These are phyloP conservation scores for Andrena flavipes DNA, from an alignment of 2,888 invertebrate genomes.

Conservation along the genomic window DNA sequence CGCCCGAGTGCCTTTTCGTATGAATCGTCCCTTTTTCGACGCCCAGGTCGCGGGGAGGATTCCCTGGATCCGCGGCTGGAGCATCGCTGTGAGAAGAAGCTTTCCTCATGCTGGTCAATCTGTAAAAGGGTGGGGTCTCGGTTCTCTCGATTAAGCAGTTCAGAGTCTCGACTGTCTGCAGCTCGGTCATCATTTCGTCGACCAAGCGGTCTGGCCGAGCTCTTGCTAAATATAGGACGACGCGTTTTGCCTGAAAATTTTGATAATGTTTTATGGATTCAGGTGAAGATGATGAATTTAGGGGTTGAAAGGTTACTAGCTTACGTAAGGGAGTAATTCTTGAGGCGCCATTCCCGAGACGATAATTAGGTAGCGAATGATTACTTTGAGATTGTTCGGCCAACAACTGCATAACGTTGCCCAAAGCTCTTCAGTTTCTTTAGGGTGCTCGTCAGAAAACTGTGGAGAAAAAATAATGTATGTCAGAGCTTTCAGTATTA, in stretches of 20 bases:
- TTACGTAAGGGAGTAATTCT: conserved; percentile 96
- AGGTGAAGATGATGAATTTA: neutral
- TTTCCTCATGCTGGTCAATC: conserved; percentile 96
- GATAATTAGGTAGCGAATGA: conserved; percentile 97
- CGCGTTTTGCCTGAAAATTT: conserved; percentile 93
- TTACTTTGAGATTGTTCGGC: conserved; percentile 98
- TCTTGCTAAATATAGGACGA: conserved; percentile 96
- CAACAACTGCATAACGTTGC: conserved; percentile 97
- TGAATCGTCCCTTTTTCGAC: conserved; percentile 98
- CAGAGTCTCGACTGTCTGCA: conserved; percentile 98
- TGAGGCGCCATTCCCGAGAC: conserved; percentile 99
- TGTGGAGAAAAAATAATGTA: conserved; percentile 82
- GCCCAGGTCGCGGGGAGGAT: conserved; percentile 87
- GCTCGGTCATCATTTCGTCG: conserved; percentile 98
- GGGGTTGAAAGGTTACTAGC: conserved; percentile 79
- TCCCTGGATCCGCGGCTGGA: conserved; percentile 85
- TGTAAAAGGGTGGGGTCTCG: conserved; percentile 99
- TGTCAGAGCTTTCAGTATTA: neutral
- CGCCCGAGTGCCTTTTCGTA: conserved; percentile 96
- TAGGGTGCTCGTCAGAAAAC: conserved; percentile 98
- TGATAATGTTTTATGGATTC: conserved; percentile 22
- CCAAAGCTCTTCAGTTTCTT: conserved; percentile 98
- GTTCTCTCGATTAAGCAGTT: conserved; percentile 98
- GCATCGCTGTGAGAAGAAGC: conserved; percentile 92
- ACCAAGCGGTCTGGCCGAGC: conserved; percentile 96